Evolutionary conservation across 2,113 vertebrate species (phyloP).

Genomic region (Lucifuga dentata): DNA sequence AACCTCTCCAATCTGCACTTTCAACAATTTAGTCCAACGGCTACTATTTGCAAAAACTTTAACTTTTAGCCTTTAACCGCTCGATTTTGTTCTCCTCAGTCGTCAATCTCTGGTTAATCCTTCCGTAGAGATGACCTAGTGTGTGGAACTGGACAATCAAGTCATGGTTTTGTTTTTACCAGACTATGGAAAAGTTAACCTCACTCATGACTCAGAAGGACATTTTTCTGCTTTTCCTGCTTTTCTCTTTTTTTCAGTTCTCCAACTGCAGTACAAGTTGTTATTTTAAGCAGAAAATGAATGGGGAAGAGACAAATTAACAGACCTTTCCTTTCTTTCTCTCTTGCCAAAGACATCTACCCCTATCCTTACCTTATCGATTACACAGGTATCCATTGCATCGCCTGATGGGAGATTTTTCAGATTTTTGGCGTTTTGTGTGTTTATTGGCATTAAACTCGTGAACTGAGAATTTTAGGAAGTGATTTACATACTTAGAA

Average conservation of each 20-base stretch:
- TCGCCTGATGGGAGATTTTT: conserved; percentile 24
- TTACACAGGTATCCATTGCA: conserved; percentile 77
- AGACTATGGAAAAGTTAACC: conserved; percentile 61
- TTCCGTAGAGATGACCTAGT: conserved; percentile 21
- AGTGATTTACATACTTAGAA: conserved; percentile 19
- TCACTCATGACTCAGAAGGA: conserved; percentile 66
- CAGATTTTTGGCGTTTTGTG: conserved; percentile 22
- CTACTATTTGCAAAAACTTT: background rate
- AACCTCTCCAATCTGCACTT: background rate
- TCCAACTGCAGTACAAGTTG: conserved; percentile 14
- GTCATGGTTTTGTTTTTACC: conserved; percentile 43
- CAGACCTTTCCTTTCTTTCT: conserved; percentile 50
- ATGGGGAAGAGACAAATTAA: conserved; percentile 21
- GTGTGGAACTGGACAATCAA: background rate
- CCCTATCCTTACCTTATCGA: conserved; percentile 86
- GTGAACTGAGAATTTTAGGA: conserved; percentile 7
- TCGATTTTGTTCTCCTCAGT: conserved; percentile 1
- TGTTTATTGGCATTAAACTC: conserved; percentile 22
- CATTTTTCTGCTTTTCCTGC: conserved; percentile 52
- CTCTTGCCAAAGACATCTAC: conserved; percentile 79
- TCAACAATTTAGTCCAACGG: background rate
- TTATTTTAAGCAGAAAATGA: conserved; percentile 39
- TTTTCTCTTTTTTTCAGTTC: conserved; percentile 51
- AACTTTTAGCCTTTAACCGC: too few species aligned
- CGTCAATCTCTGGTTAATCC: conserved; percentile 2